Conservation (phyloP, 2,113 vertebrate genomes). For the Semnopithecus entellus region DNA sequence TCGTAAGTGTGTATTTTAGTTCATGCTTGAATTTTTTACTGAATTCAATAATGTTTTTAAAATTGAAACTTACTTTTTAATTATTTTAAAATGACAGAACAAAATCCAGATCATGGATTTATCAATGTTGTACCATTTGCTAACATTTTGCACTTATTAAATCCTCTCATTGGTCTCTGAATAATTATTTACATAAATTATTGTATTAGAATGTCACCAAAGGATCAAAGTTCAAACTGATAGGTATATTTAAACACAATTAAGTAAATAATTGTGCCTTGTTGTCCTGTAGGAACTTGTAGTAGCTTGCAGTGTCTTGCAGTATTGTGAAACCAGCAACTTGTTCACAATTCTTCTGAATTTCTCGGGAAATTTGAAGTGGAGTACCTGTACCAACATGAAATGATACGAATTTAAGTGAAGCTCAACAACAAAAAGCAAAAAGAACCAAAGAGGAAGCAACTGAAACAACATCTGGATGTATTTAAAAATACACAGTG, state of each 20-base stretch:
- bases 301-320: neutral
- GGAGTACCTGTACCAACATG: neutral
- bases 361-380: neutral
- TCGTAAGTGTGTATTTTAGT: neutral
- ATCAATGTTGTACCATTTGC: neutral
- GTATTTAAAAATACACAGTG: neutral
- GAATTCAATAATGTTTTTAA: neutral
- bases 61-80: neutral
- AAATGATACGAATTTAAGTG: neutral
- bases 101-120: neutral
- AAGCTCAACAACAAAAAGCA: neutral
- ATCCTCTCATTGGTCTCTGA: neutral
- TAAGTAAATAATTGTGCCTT: neutral
- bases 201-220: neutral
- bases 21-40: neutral
- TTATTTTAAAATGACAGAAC: conserved; percentile 37
- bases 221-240: neutral
- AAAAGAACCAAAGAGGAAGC: neutral
- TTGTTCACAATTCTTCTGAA: neutral
- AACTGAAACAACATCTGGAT: neutral
- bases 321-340: neutral
- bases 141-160: neutral
- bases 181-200: conserved; percentile 50
- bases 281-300: neutral
- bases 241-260: neutral